Evolutionary conservation across 2,888 invertebrate species (phyloP), one percentile per base, ranked within the genome.

Genomic region (Argynnis bischoffii): DNA sequence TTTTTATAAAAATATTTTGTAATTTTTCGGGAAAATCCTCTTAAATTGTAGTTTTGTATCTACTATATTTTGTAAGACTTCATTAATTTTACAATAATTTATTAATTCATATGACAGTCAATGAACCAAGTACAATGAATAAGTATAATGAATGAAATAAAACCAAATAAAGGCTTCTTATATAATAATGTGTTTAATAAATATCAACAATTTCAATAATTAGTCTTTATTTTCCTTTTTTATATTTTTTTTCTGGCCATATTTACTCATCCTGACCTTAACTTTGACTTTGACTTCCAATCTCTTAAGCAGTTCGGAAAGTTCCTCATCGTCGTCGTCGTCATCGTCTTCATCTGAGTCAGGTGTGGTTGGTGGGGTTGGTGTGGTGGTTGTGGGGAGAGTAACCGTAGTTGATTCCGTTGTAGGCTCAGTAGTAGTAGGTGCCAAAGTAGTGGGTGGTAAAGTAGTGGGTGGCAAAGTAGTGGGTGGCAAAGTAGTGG

Each of bases 261-360:
- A 82, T 68, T 88, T 90, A 72, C 83, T 87, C 66, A 91, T 68
- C 59, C 79, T 82, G 51, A 92, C 88, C 71, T 86, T 88, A 31
- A 91, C 90, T 71, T 88, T 88, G 31, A 92, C 90, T 73, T 84
- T 82, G 0, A 91, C 85, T 76, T 89, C 83, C 50, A 92, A 77
- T 57, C 81, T 85, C 75, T 91, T 91, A 16, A 89, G 76, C 8
- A 89, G 75, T 47, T 90, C 79, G 0, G 82, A 77, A 5, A 85
- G 51, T 55, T 89, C 84, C 2, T 79, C 78, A 26, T 78, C 77
- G 0, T 77, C 76, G 14, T 80, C 80, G 26, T 81, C 81, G 14
- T 57, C 56, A 8, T 11, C 8, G 14, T 47, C 26, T 11, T 79
- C 75, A 60, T 80, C 79, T 0, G 78, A 72, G 6, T 76, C 75